These are phyloP conservation scores for Gortyna flavago DNA, from an alignment of 2,888 invertebrate species.

Conservation along the genomic window DNA sequence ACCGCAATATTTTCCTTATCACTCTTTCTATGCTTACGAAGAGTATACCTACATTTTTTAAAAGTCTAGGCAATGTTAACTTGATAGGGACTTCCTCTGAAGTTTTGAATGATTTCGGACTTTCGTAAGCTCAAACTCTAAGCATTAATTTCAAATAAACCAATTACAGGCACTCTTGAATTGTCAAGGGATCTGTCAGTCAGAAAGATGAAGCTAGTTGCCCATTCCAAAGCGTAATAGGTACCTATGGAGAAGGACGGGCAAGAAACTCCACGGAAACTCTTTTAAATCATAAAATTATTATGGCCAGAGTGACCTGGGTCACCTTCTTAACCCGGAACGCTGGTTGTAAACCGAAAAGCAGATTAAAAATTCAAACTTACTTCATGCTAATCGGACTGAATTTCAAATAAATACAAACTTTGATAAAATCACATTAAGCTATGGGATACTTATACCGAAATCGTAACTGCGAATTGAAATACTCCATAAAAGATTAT, in stretches of 20 bases:
- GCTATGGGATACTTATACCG: neutral
- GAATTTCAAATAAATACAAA: neutral
- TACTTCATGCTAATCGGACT: neutral
- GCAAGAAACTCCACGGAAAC: too few species aligned
- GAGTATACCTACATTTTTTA: too few species aligned
- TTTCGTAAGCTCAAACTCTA: neutral
- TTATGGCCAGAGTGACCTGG: neutral
- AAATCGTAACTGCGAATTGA: constrained; percentile 29
- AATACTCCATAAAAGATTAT: constrained; percentile 36
- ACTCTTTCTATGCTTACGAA: neutral
- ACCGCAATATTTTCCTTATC: neutral
- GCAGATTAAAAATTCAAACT: neutral
- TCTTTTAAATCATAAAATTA: too few species aligned
- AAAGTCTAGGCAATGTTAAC: too few species aligned
- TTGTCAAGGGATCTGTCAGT: too few species aligned
- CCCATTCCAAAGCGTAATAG: too few species aligned
- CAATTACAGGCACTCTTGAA: too few species aligned
- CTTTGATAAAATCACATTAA: too few species aligned
- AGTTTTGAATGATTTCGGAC: neutral
- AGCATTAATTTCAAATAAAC: too few species aligned
- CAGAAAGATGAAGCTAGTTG: too few species aligned
- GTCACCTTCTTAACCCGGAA: neutral
- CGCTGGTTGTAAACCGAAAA: neutral
- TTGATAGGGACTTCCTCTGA: neutral
- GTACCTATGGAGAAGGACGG: too few species aligned